phyloP scores from a whole-genome alignment of 2,113 vertebrate species.

The Lethenteron reissneri region DNA sequence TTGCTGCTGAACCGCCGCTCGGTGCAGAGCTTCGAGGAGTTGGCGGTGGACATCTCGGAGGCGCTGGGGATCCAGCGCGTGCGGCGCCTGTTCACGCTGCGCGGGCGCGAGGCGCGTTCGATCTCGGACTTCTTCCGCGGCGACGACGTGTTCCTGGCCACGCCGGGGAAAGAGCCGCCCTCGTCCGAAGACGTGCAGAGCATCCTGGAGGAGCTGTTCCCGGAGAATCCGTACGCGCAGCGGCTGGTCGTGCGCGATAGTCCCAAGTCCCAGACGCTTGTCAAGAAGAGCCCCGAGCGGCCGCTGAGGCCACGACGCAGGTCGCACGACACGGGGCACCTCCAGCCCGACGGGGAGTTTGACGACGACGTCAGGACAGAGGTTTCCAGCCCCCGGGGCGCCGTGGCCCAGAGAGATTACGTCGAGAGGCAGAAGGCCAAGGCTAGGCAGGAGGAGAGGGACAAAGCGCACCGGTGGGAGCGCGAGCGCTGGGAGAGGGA shows the following conservation, averaged over 20 bases:
- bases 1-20: slow-evolving; percentile 64
- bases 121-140: slow-evolving; percentile 67
- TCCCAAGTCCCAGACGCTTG: slow-evolving; percentile 12
- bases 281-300: slow-evolving; percentile 31
- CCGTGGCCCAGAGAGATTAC: too few species aligned
- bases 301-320: slow-evolving; percentile 28
- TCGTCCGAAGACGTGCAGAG: slow-evolving; percentile 39
- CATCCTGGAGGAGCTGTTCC: slow-evolving; percentile 53
- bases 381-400: slow-evolving; percentile 10
- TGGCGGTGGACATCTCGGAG: slow-evolving; percentile 63
- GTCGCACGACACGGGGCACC: slow-evolving; percentile 21
- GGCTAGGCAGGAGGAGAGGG: slow-evolving; percentile 18
- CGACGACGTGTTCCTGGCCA: slow-evolving; percentile 55
- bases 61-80: slow-evolving; percentile 62
- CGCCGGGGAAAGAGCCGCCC: slow-evolving; percentile 39
- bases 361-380: slow-evolving; percentile 15
- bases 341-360: slow-evolving; percentile 31
- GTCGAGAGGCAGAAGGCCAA: slow-evolving; percentile 11
- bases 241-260: too few species aligned
- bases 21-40: slow-evolving; percentile 63
- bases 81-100: slow-evolving; percentile 53
- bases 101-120: slow-evolving; percentile 35
- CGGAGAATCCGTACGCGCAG: slow-evolving; percentile 27
- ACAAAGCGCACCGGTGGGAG: slow-evolving; percentile 19
- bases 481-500: slow-evolving; percentile 19